Conservation (phyloP, 2,797 vertebrate species). For the Silurus lanzhouensis region DNA sequence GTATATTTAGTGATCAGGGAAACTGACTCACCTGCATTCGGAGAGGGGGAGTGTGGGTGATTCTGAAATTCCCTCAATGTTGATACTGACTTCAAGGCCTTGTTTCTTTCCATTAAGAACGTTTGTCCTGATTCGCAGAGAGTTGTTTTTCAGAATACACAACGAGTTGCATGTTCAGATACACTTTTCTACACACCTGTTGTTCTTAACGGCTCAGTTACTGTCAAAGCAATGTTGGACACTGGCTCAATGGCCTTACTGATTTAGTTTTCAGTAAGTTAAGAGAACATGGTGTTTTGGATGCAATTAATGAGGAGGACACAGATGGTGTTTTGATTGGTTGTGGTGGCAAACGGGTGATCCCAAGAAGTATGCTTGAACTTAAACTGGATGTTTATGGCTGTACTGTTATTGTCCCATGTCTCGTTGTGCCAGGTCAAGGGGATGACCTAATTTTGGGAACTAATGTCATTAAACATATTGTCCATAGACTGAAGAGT, state of each 20-base stretch:
- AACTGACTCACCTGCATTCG: neutral
- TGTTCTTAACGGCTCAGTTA: neutral
- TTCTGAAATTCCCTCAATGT: slow-evolving; percentile 19
- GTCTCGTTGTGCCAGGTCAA: slow-evolving; percentile 18
- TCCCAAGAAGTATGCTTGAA: neutral
- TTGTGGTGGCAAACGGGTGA: neutral
- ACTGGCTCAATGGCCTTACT: slow-evolving; percentile 31
- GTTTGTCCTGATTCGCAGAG: neutral
- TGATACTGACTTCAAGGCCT: no score
- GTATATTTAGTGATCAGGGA: neutral
- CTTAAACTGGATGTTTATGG: neutral
- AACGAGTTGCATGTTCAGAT: no score
- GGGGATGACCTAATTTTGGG: slow-evolving; percentile 15
- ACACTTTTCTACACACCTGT: slow-evolving; percentile 26
- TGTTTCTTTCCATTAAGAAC: no score
- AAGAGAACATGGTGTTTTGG: neutral
- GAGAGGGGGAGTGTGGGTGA: slow-evolving; percentile 20
- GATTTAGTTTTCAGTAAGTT: neutral
- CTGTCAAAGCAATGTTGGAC: slow-evolving; percentile 20
- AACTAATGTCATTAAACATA: neutral
- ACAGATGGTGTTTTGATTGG: neutral
- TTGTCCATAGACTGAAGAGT: slow-evolving; percentile 6
- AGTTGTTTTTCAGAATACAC: neutral
- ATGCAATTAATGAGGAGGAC: neutral
- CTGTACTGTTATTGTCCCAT: neutral